A percentile compares a stretch with the other conserved stretches of the same genome.
Conservation (phyloP, 1,140 invertebrate species). For the Achroia grisella region DNA sequence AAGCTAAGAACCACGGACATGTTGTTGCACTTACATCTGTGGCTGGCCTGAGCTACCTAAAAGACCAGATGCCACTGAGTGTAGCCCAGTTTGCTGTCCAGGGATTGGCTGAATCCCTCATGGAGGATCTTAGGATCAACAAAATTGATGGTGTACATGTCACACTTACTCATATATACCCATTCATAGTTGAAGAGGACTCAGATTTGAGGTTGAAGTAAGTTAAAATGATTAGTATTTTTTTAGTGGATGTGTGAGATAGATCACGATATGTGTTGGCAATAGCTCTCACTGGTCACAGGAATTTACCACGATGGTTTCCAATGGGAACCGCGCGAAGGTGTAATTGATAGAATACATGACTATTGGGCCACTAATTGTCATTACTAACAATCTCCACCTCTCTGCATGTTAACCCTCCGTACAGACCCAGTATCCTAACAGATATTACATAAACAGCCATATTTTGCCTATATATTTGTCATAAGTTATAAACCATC, state of each 20-base stretch:
- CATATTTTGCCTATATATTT: too few species aligned
- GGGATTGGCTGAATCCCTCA: constrained; percentile 76
- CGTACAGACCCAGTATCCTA: too few species aligned
- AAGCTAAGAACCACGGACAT: constrained; percentile 77
- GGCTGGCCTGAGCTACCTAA: constrained; percentile 78
- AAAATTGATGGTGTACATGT: constrained; percentile 73
- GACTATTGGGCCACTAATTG: too few species aligned
- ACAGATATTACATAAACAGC: too few species aligned
- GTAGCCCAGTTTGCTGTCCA: constrained; percentile 83
- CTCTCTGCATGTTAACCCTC: too few species aligned
- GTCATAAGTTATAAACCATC: too few species aligned
- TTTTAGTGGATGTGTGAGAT: background rate
- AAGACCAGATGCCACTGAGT: constrained; percentile 78
- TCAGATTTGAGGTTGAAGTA: constrained; percentile 76
- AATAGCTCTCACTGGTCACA: too few species aligned
- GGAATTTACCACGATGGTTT: too few species aligned
- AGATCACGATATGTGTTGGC: too few species aligned
- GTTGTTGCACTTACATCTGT: constrained; percentile 82
- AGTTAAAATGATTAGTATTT: constrained; percentile 13
- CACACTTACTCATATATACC: constrained; percentile 77
- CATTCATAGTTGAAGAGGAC: constrained; percentile 75
- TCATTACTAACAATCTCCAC: too few species aligned
- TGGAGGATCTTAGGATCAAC: constrained; percentile 75
- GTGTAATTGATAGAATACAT: too few species aligned
- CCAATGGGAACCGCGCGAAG: too few species aligned